phyloP scores from a whole-genome alignment of 2,888 invertebrate species.

The Arctia plantaginis region DNA sequence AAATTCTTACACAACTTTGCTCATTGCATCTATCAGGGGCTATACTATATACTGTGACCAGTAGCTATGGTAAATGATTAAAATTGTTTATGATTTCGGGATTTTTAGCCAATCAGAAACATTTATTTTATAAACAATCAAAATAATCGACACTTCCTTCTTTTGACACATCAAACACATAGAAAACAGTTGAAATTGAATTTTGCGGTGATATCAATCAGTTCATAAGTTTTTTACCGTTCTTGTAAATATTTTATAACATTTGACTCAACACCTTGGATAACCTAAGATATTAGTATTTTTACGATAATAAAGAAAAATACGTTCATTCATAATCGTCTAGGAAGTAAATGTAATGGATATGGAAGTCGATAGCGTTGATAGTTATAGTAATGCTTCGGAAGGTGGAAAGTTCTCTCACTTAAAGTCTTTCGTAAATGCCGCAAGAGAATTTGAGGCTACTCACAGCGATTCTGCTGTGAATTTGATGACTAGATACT shows the following conservation, averaged over 20 bases:
- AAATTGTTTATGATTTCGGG: slow-evolving; percentile 23
- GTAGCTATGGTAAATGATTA: not conserved
- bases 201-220: slow-evolving; percentile 51
- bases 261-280: slow-evolving; percentile 15
- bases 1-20: not conserved
- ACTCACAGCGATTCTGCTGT: slow-evolving; percentile 83
- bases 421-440: slow-evolving; percentile 85
- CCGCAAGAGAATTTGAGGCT: slow-evolving; percentile 83
- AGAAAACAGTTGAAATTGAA: slow-evolving; percentile 82
- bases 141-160: slow-evolving; percentile 47
- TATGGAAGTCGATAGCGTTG: slow-evolving; percentile 79
- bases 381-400: slow-evolving; percentile 64
- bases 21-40: not conserved
- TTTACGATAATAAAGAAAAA: not conserved
- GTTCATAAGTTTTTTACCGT: slow-evolving; percentile 39
- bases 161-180: slow-evolving; percentile 33
- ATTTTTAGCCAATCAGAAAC: slow-evolving; percentile 56
- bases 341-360: slow-evolving; percentile 36
- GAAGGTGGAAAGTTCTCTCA: slow-evolving; percentile 78
- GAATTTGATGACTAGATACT: slow-evolving; percentile 83
- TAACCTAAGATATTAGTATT: not conserved
- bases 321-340: slow-evolving; percentile 8
- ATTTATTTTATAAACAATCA: slow-evolving; percentile 63
- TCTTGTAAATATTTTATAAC: slow-evolving; percentile 23
- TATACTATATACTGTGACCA: too few relatives aligned